Base-by-base conservation (phyloP, 1,140 invertebrate genomes). In the Neotoxoptera formosana region DNA sequence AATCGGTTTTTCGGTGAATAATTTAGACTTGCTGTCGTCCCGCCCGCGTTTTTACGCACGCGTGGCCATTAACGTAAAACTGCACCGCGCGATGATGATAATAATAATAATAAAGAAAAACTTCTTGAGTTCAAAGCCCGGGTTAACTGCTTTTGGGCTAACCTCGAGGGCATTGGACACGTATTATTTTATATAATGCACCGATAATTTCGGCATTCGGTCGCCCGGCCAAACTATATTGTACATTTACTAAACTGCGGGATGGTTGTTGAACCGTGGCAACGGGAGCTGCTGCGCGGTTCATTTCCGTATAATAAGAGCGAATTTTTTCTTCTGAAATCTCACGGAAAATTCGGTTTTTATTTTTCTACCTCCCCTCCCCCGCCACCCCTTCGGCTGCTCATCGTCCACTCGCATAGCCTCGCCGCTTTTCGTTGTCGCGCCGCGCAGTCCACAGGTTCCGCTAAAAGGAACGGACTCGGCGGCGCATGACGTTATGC, bases 151-250 rank as follows among this genome's bases (percentile, higher is more conserved):
- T 67, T 67, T 67, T 34, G 30, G 30, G 14, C 4, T 76, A 76
- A 76, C n/a, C 60, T n/a, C 60, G 1, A 34, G 60, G 14, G 60
- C 30, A 67, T 67, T 67, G 60, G 60, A 17, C 30, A 76, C 30
- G 30, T 76, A 76, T 76, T 76, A 76, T 76, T 76, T n/a, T 76
- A n/a, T 76, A 76, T 76, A 76, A 76, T 76, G 60, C 60, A 76
- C 60, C 86, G 1, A 88, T n/a, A 48, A 88, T 87, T 47, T 87
- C 21, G 14, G 47, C 51, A n/a, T 88, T 88, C 86, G 45, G 30
- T 84, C 20, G 30, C 86, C 6, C 30, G 23, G 7, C 86, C 8
- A 34, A 88, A 48, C 45, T 88, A n/a, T n/a, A n/a, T n/a, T 47
- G 47, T 25, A n/a, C 36, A 83, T 36, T 36, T 36, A 83, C 34